Percentiles rank a stretch among this genome's conserved stretches.
Conservation (phyloP, 1,140 invertebrate species). For the Geopemphigus sp. region DNA sequence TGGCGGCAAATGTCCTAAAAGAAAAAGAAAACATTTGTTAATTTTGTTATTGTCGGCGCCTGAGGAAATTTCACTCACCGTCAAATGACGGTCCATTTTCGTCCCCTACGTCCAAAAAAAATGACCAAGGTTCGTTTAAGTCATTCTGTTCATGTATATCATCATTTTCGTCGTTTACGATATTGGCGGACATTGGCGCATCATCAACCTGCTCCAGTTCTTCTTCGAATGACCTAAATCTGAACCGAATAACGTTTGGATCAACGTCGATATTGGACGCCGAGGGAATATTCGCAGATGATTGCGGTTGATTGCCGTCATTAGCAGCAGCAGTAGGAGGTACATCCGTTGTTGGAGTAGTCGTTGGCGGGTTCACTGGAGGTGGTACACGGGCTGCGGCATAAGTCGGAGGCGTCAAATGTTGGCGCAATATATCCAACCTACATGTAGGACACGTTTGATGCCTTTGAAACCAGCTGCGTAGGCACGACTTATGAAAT, state of each 20-base stretch:
- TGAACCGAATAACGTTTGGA: too few relatives aligned
- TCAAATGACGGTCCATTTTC: too few relatives aligned
- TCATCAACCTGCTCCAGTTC: too few relatives aligned
- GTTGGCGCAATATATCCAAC: constrained; percentile 84
- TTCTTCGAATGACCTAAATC: too few relatives aligned
- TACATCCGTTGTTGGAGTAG: constrained; percentile 48
- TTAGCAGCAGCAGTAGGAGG: too few relatives aligned
- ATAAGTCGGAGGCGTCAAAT: constrained; percentile 51
- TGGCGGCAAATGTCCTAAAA: not conserved
- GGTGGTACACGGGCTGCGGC: constrained; percentile 55
- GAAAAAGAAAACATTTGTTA: not conserved
- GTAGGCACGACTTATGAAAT: constrained; percentile 96
- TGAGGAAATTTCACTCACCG: too few relatives aligned
- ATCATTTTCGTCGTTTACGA: too few relatives aligned
- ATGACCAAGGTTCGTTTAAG: not conserved
- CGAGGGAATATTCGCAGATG: not conserved
- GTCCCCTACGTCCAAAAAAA: too few relatives aligned
- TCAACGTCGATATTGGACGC: not conserved
- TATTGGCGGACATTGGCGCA: too few relatives aligned
- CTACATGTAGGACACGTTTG: constrained; percentile 99
- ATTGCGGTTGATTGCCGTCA: not conserved
- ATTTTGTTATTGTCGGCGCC: too few relatives aligned
- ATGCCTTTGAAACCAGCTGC: constrained; percentile 99
- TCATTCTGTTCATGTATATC: not conserved
- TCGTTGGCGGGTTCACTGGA: constrained; percentile 54